These are phyloP conservation scores for Ectobius pallidus DNA, from an alignment of 2,888 invertebrate genomes.

Conservation along the genomic window DNA sequence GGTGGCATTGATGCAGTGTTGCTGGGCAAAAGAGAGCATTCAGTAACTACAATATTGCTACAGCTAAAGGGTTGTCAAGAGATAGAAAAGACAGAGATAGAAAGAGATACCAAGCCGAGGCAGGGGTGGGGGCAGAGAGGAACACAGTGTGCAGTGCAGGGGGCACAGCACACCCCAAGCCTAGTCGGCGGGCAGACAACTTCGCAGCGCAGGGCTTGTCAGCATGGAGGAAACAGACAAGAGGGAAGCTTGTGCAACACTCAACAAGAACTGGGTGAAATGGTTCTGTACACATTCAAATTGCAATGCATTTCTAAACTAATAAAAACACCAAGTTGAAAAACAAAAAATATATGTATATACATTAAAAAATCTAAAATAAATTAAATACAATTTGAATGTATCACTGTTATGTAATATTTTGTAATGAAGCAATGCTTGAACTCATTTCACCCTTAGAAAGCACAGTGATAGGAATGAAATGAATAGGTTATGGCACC, in stretches of 20 bases:
- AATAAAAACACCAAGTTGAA: neutral
- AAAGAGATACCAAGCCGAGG: constrained; percentile 52
- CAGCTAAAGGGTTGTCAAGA: constrained; percentile 46
- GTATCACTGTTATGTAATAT: neutral
- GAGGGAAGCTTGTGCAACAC: constrained; percentile 33
- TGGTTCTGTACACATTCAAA: neutral
- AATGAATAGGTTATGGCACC: constrained; percentile 30
- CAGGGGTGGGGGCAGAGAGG: constrained; percentile 23
- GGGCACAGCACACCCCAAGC: constrained; percentile 50
- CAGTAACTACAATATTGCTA: constrained; percentile 40
- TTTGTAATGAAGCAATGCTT: too few species aligned
- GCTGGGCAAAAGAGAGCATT: constrained; percentile 38
- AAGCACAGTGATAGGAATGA: constrained; percentile 33
- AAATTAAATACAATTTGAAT: too few species aligned
- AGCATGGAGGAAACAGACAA: constrained; percentile 41
- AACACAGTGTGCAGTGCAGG: constrained; percentile 32
- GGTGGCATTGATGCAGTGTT: constrained; percentile 42
- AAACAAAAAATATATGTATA: neutral
- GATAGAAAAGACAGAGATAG: constrained; percentile 59
- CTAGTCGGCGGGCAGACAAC: constrained; percentile 24
- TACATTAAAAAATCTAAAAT: too few species aligned
- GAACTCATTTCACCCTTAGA: constrained; percentile 37
- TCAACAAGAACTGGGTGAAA: constrained; percentile 26
- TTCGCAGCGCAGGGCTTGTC: constrained; percentile 45
- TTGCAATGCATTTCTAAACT: neutral